Evolutionary conservation across 2,113 vertebrate genomes (phyloP), one percentile per base, ranked within the genome.

Genomic region (Ceratotherium simum): DNA sequence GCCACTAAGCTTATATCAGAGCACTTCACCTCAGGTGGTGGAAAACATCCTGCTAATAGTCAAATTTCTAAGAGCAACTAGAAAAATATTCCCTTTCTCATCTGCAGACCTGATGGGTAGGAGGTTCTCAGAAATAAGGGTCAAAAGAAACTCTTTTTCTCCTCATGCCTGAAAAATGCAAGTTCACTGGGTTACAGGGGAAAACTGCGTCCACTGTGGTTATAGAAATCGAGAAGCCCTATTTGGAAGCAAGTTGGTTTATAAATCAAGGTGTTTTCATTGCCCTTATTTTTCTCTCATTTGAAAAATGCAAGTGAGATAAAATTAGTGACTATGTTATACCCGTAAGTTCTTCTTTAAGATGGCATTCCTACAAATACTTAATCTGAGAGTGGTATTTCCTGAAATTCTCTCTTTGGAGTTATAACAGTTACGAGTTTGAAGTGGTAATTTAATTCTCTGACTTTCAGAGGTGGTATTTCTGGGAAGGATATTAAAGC

Each of bases 381-480:
- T 91, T 88, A 90, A 75, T 94, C 81, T 90, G 70, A 91, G 64
- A 96, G 36, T 76, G 39, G 17, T 86, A 72, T 60, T 96, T 90
- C 51, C 62, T 90, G 42, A 90, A 92, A 95, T 75, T 84, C 29
- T 91, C 33, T 91, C 73, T 51, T 92, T 86, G 36, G 31, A 14
- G 36, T 91, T 92, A 75, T 51, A 95, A 93, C 3, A 95, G 51
- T 78, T 96, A 90, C 33, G 88, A 94, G 65, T 42, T 69, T 94
- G 83, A 80, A 72, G 60, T 56, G 33, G 75, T 93, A 81, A 90
- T 96, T 97, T 79, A 97, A 91, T 95, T 95, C 75, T 91, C 56
- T 92, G 72, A 51, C 25, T 95, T 97, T n/a, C 8, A 6, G 76
- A 86, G 64, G n/a, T 21, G 54, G 18, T 96, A 81, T 89, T 97